Evolutionary conservation across 2,888 invertebrate species (phyloP).

Genomic region (Caenorhabditis uteleia): DNA sequence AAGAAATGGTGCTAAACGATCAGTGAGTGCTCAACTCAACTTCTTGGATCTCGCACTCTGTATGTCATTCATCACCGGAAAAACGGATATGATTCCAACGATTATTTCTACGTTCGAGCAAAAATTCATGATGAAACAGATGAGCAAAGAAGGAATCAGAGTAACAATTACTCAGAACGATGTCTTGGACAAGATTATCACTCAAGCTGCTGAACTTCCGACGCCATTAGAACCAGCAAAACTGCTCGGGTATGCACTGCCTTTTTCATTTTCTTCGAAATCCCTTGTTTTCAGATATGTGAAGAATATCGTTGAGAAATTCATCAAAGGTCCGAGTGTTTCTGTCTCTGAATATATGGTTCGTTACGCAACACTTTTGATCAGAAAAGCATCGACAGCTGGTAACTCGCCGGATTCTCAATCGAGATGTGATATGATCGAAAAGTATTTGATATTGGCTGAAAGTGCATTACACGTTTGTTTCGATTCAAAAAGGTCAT

Average conservation of each 20-base stretch:
- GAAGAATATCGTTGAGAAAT: no score
- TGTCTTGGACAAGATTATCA: slow-evolving; percentile 20
- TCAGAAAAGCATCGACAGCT: slow-evolving; percentile 27
- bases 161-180: slow-evolving; percentile 2
- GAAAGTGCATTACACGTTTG: slow-evolving; percentile 14
- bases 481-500: no score
- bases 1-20: slow-evolving; percentile 24
- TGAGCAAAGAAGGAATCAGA: slow-evolving; percentile 28
- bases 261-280: no score
- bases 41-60: slow-evolving; percentile 33
- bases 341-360: slow-evolving; percentile 26
- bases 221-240: slow-evolving; percentile 12
- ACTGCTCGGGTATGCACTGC: no score
- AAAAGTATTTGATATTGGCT: slow-evolving; percentile 17
- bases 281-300: no score
- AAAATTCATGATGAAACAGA: slow-evolving; percentile 23
- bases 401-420: slow-evolving; percentile 9
- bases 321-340: no score
- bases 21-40: slow-evolving; percentile 33
- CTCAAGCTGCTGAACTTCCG: slow-evolving; percentile 15
- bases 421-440: slow-evolving; percentile 17
- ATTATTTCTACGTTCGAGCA: slow-evolving; percentile 20
- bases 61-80: slow-evolving; percentile 16
- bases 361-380: slow-evolving; percentile 18
- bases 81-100: slow-evolving; percentile 3